phyloP scores from a whole-genome alignment of 2,888 invertebrate genomes.

The Drosophila formosana region DNA sequence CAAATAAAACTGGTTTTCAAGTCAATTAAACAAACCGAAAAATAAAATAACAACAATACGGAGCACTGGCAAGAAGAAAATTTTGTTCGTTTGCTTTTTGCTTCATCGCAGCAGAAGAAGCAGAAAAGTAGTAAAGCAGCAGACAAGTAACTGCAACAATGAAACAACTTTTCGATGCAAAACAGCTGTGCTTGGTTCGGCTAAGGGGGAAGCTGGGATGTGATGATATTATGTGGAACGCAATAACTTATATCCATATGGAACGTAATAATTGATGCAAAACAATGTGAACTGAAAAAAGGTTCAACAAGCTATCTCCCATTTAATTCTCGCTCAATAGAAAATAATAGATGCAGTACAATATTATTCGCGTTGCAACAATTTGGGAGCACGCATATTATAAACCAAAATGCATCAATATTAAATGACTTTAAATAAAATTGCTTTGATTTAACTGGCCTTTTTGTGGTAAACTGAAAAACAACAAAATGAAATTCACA shows the following conservation, averaged over 20 bases:
- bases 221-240: constrained; percentile 1
- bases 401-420: not conserved
- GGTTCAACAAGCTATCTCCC: constrained; percentile 1
- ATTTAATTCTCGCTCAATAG: not conserved
- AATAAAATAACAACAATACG: constrained; percentile 45
- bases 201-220: not conserved
- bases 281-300: constrained; percentile 8
- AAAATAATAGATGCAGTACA: not conserved
- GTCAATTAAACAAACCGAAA: constrained; percentile 72
- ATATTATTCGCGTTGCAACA: not conserved
- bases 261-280: constrained; percentile 4
- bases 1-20: constrained; percentile 77
- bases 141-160: constrained; percentile 23
- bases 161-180: constrained; percentile 40
- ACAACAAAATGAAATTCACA: not conserved
- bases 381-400: not conserved
- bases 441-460: constrained; percentile 17
- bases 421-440: constrained; percentile 34
- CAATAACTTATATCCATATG: constrained; percentile 4
- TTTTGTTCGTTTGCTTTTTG: constrained; percentile 22
- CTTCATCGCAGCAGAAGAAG: constrained; percentile 15
- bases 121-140: constrained; percentile 15
- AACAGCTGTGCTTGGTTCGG: constrained; percentile 35
- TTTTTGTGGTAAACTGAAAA: constrained; percentile 3
- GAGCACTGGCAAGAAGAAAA: constrained; percentile 36